Evolutionary conservation across 2,888 invertebrate genomes (phyloP), one percentile per base, ranked within the genome.

Genomic region (Pristionchus fissidentatus): DNA sequence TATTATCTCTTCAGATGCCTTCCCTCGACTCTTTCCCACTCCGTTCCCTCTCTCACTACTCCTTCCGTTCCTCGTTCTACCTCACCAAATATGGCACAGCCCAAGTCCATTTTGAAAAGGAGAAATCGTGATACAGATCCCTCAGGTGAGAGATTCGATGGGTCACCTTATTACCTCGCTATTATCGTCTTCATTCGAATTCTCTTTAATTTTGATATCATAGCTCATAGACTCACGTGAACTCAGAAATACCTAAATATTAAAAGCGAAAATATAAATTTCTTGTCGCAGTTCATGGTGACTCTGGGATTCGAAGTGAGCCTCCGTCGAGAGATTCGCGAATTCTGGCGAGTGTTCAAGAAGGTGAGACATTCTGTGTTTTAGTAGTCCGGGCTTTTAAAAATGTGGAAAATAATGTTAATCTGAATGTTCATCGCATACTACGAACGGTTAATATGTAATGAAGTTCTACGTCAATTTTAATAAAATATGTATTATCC

Each of bases 11-110:
- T 52, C n/a, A 38, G 0, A 38, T n/a, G 41, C 70, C 70, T 1
- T 70, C 43, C 32, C 49, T 77, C 75, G 19, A 77, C 75, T 1
- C 75, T 77, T 22, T 77, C 75, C 49, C 75, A 77, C 49, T 77
- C 75, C 49, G 75, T 77, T 15, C 75, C 75, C 75, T 49, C 75
- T 7, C 49, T 77, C 1, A 35, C 41, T 19, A 49, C 49, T 1
- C 75, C 75, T 7, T 32, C 75, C 22, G n/a, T 77, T 1, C 75
- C 75, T 13, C 49, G 41, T 22, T 19, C 32, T 1, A 22, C 75
- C 29, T 77, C 75, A 15, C 75, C 75, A 1, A 77, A 38, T 49
- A 38, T 41, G 70, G 7, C 49, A 10, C 32, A 29, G 22, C 75
- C 49, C 75, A 77, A 41, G 49, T 77, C 75, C 32, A 75, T 75